Evolutionary conservation across 1,140 invertebrate species (phyloP).

Genomic region (Monochamus saltuarius): DNA sequence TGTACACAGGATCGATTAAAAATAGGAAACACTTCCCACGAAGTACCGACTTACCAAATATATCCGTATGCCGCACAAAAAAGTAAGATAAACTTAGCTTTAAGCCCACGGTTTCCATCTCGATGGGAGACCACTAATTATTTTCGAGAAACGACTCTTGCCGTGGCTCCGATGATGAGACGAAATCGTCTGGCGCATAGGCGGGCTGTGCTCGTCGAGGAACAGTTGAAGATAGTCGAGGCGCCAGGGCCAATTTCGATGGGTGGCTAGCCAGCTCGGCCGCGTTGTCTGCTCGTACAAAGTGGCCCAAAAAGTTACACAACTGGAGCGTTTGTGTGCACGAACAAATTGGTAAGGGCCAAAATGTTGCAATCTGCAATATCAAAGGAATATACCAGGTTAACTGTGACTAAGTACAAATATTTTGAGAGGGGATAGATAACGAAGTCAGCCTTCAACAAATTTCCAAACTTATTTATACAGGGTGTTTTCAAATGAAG

Average conservation of each 20-base stretch:
- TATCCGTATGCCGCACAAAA: too few relatives aligned
- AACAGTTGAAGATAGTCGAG: constrained; percentile 11
- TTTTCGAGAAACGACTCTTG: neutral
- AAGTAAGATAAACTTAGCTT: constrained; percentile 8
- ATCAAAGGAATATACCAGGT: too few relatives aligned
- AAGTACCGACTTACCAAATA: too few relatives aligned
- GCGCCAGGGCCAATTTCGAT: constrained; percentile 9
- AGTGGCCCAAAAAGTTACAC: neutral
- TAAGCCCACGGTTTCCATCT: constrained; percentile 7
- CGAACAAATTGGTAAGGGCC: neutral
- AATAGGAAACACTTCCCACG: too few relatives aligned
- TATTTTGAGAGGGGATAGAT: too few relatives aligned
- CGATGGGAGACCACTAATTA: constrained; percentile 2
- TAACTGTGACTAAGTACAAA: too few relatives aligned
- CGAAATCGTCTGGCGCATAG: constrained; percentile 10
- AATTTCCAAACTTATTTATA: too few relatives aligned
- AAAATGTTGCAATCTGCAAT: neutral
- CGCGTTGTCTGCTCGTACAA: neutral
- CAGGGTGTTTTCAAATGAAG: too few relatives aligned
- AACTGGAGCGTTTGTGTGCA: neutral
- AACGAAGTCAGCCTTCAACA: too few relatives aligned
- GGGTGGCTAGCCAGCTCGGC: neutral
- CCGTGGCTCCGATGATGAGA: constrained; percentile 5
- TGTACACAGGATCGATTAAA: too few relatives aligned
- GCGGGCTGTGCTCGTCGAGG: neutral